Evolutionary conservation across 2,113 vertebrate species (phyloP).

Genomic region (Nestor notabilis): DNA sequence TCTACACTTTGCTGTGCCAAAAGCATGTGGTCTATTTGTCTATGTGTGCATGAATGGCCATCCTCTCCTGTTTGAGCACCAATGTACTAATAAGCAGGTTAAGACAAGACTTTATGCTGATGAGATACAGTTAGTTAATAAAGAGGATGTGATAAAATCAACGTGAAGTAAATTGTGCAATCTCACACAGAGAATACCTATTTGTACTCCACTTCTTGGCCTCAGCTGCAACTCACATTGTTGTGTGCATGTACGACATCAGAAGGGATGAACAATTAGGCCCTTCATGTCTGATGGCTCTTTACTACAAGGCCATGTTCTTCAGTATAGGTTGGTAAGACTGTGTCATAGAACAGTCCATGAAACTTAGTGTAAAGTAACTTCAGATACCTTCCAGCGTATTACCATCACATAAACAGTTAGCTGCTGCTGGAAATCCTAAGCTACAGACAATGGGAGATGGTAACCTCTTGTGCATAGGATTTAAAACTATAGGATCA

Average conservation of each 20-base stretch:
- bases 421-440: not conserved
- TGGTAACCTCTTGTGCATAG: constrained; percentile 35
- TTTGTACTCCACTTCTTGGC: not conserved
- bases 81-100: not conserved
- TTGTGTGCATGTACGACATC: not conserved
- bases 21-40: not conserved
- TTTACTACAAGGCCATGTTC: constrained; percentile 1
- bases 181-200: not conserved
- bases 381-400: not conserved
- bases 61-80: not conserved
- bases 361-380: not conserved
- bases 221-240: not conserved
- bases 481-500: constrained; percentile 28
- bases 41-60: not conserved
- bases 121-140: not conserved
- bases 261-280: not conserved
- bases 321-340: not conserved
- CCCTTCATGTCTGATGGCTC: not conserved
- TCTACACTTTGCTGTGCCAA: not conserved
- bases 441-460: constrained; percentile 34
- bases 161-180: not conserved
- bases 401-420: not conserved
- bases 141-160: not conserved
- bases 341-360: not conserved
- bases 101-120: not conserved